These are phyloP conservation scores for Symphodus melops DNA, from an alignment of 2,113 vertebrate species.

Conservation along the genomic window DNA sequence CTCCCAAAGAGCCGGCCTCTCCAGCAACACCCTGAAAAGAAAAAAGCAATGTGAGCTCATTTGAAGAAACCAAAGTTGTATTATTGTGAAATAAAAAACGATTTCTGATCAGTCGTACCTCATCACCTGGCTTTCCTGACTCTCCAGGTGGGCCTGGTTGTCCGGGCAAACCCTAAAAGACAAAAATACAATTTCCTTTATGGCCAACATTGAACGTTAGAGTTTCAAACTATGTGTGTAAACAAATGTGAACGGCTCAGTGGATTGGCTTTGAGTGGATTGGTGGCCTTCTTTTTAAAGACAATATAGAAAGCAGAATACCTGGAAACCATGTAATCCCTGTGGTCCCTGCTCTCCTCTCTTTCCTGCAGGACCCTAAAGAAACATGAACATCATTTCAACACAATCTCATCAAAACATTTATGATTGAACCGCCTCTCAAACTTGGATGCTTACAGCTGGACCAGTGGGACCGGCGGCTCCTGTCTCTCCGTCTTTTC, in stretches of 20 bases:
- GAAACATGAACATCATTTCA: not conserved
- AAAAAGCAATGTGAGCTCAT: not conserved
- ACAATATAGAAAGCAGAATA: conserved; percentile 49
- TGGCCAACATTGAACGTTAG: not conserved
- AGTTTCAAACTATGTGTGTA: not conserved
- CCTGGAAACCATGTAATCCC: conserved; percentile 95
- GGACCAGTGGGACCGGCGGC: conserved; percentile 92
- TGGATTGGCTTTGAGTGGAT: too few species aligned
- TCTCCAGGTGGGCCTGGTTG: conserved; percentile 93
- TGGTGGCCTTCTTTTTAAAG: too few species aligned
- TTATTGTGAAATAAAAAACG: too few species aligned
- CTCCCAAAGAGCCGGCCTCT: conserved; percentile 89
- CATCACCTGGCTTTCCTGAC: conserved; percentile 93
- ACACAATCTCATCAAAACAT: not conserved
- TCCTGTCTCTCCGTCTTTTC: conserved; percentile 97
- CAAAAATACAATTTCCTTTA: not conserved
- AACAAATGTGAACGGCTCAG: too few species aligned
- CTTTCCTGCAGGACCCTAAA: conserved; percentile 91
- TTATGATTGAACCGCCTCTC: not conserved
- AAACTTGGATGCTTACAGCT: conserved; percentile 82
- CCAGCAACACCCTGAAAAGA: conserved; percentile 91
- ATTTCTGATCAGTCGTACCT: conserved; percentile 77
- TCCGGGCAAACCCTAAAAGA: conserved; percentile 92
- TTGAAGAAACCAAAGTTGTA: too few species aligned
- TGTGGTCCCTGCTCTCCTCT: conserved; percentile 97